Conservation (phyloP, 1,140 invertebrate species). For the Lysiphlebus fabarum region DNA sequence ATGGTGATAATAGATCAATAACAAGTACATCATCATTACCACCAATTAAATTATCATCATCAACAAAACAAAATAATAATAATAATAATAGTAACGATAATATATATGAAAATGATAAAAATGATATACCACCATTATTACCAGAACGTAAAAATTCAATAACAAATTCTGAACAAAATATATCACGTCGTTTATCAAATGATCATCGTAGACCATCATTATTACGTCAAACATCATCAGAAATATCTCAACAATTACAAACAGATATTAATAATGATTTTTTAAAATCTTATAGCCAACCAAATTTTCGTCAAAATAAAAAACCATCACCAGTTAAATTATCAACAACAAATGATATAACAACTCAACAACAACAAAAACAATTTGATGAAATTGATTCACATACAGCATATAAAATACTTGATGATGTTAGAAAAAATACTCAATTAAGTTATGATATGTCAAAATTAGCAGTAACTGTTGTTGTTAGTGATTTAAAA, state of each 20-base stretch:
- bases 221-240: conserved; percentile 35
- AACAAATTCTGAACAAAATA: background rate
- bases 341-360: conserved; percentile 35
- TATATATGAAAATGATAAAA: conserved; percentile 22
- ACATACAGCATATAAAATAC: conserved; percentile 68
- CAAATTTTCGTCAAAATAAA: conserved; percentile 26
- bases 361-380: background rate
- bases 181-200: conserved; percentile 17
- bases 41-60: conserved; percentile 23
- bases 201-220: conserved; percentile 33
- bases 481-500: conserved; percentile 68
- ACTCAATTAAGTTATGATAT: conserved; percentile 84
- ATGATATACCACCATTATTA: background rate
- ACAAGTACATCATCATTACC: conserved; percentile 33
- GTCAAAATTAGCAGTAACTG: conserved; percentile 78
- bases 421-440: conserved; percentile 74
- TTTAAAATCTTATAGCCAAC: conserved; percentile 34
- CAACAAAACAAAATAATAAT: conserved; percentile 33
- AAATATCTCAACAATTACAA: conserved; percentile 30
- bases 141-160: conserved; percentile 5
- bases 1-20: conserved; percentile 28
- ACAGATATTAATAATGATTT: conserved; percentile 30
- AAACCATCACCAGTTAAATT: conserved; percentile 38
- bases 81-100: too few species aligned
- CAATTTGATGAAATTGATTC: conserved; percentile 51